Evolutionary conservation across 2,113 vertebrate species (phyloP).

Genomic region (Polypterus senegalus): DNA sequence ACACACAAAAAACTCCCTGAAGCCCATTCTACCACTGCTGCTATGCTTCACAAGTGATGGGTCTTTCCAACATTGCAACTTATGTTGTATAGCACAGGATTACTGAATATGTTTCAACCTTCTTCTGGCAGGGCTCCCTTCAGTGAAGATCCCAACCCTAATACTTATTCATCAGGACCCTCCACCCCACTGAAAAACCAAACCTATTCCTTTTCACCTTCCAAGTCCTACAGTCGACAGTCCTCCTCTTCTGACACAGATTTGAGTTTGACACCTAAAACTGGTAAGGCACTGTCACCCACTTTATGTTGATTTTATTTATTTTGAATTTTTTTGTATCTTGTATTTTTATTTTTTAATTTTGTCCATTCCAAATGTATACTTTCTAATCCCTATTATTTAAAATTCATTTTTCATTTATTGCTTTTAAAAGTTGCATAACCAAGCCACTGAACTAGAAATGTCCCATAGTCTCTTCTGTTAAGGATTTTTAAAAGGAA

Average conservation of each 20-base stretch:
- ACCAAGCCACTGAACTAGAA: too few species aligned
- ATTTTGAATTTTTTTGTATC: constrained; percentile 25
- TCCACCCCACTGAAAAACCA: constrained; percentile 98
- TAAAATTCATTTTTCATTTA: constrained; percentile 1
- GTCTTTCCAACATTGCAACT: constrained; percentile 48
- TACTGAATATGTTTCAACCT: constrained; percentile 81
- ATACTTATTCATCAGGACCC: constrained; percentile 89
- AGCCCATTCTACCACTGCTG: constrained; percentile 28
- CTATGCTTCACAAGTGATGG: constrained; percentile 32
- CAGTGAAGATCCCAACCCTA: constrained; percentile 90
- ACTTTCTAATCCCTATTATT: background rate
- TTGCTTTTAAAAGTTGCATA: too few species aligned
- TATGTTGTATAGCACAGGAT: constrained; percentile 51
- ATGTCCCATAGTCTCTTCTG: too few species aligned
- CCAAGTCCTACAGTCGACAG: constrained; percentile 99
- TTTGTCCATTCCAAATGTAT: background rate
- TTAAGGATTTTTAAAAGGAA: too few species aligned
- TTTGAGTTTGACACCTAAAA: constrained; percentile 99
- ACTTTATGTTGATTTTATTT: constrained; percentile 32
- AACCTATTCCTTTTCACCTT: constrained; percentile 98
- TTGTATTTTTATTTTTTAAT: constrained; percentile 8
- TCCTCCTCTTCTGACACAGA: constrained; percentile 99
- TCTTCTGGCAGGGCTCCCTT: constrained; percentile 96
- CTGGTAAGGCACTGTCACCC: constrained; percentile 83
- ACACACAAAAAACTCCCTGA: too few species aligned